Base-by-base conservation (phyloP, 2,113 vertebrate species). In the Glareola pratincola region DNA sequence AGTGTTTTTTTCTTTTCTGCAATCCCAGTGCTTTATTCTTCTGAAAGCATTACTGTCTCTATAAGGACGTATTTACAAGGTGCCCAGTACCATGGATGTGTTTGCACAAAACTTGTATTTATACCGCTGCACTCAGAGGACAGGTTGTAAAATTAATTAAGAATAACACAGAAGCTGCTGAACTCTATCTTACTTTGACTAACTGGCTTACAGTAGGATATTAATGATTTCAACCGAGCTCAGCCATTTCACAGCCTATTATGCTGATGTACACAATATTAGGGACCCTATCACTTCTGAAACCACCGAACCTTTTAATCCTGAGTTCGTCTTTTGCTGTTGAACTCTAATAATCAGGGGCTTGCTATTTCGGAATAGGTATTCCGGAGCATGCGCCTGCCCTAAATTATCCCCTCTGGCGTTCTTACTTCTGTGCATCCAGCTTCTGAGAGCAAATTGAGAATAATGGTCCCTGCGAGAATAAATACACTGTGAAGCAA, bases 311-410 rank as follows among this genome's bases (percentile, higher is more conserved):
- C 8, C 6, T 87, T 56, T 59, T 39, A 66, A 29, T 6, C 16
- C 0, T 41, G 54, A 71, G 22, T 43, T 56, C 18, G 30, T 53
- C 45, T 47, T 64, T 85, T 39, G 5, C 2, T 64, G 14, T 32
- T 79, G 30, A 39, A 48, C 12, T 27, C 71, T 73, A 50, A 80
- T 53, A 80, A 53, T 48, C 13, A 37, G 23, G 2, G 7, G 63
- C 51, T 30, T 45, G 41, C 67, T 91, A 39, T 62, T 79, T 68
- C 3, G 4, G 78, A 90, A n/a, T 5, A 79, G 27, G 5, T 47
- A 64, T 85, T 94, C 88, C 71, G 56, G 74, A 85, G 27, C 23
- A 48, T 60, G 27, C 0, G 0, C 43, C 62, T 0, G 0, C 48
- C 62, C 57, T 90, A 92, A 96, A 79, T 90, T 82, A 82, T 90